Evolutionary conservation across 2,797 vertebrate genomes (phyloP).

Genomic region (Oreochromis mossambicus): DNA sequence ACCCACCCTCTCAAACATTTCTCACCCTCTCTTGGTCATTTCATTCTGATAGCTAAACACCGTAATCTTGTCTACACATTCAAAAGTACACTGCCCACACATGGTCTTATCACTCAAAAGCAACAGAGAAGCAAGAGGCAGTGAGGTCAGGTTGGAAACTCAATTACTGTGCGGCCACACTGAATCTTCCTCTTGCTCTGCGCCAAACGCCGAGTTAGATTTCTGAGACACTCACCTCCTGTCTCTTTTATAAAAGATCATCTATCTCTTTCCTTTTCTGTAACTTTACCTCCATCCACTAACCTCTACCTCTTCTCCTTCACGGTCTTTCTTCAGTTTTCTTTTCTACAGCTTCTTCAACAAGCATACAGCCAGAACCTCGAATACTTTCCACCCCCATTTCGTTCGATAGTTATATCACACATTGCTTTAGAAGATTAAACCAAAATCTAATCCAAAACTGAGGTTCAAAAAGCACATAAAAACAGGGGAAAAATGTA

Average conservation of each 20-base stretch:
- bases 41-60: constrained; percentile 54
- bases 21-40: constrained; percentile 57
- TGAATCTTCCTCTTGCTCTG: constrained; percentile 24
- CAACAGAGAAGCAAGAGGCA: constrained; percentile 52
- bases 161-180: constrained; percentile 52
- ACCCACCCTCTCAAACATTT: constrained; percentile 56
- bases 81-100: constrained; percentile 58
- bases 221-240: constrained; percentile 23
- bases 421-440: constrained; percentile 55
- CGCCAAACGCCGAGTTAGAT: constrained; percentile 14
- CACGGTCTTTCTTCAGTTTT: constrained; percentile 30
- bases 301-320: constrained; percentile 19
- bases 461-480: constrained; percentile 3
- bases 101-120: constrained; percentile 66
- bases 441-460: constrained; percentile 51
- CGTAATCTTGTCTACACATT: constrained; percentile 42
- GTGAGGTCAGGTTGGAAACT: constrained; percentile 66
- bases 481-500: constrained; percentile 2
- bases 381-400: constrained; percentile 54
- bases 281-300: constrained; percentile 16
- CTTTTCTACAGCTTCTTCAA: constrained; percentile 26
- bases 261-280: constrained; percentile 17
- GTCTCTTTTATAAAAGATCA: constrained; percentile 36
- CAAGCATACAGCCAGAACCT: constrained; percentile 32
- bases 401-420: constrained; percentile 55